Evolutionary conservation across 2,888 invertebrate species (phyloP).

Genomic region (Acronicta aceris): DNA sequence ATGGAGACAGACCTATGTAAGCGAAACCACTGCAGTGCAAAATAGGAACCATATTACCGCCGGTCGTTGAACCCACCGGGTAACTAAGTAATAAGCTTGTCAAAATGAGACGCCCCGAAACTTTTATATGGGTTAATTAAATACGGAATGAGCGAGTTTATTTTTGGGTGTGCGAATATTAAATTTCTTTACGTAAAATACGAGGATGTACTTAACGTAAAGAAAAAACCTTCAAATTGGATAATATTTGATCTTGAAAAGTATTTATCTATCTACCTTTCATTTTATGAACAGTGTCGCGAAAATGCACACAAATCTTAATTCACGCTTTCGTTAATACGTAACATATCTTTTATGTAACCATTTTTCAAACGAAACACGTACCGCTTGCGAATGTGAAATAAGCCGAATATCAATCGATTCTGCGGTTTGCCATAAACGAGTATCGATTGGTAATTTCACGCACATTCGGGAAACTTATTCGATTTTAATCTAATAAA

Average conservation of each 20-base stretch:
- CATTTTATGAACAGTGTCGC: not conserved
- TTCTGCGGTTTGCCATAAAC: not conserved
- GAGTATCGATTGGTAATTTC: no score
- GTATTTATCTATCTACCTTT: not conserved
- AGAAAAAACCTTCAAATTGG: not conserved
- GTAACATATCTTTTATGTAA: not conserved
- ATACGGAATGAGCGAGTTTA: constrained; percentile 20
- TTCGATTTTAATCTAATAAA: no score
- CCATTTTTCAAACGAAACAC: not conserved
- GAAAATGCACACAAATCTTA: not conserved
- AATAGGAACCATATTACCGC: constrained; percentile 39
- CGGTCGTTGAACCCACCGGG: constrained; percentile 35
- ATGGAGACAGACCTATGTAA: constrained; percentile 55
- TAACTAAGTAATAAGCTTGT: constrained; percentile 15
- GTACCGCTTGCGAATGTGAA: constrained; percentile 1
- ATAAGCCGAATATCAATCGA: constrained; percentile 1
- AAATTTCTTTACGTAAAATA: not conserved
- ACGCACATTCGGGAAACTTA: no score
- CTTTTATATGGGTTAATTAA: constrained; percentile 51
- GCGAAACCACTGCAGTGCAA: constrained; percentile 61
- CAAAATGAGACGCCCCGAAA: constrained; percentile 21
- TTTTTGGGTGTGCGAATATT: constrained; percentile 28
- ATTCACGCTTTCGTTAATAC: not conserved
- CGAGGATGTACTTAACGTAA: not conserved
- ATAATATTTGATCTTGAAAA: not conserved